Base-by-base conservation (phyloP, 2,797 vertebrate genomes). In the Menidia menidia region DNA sequence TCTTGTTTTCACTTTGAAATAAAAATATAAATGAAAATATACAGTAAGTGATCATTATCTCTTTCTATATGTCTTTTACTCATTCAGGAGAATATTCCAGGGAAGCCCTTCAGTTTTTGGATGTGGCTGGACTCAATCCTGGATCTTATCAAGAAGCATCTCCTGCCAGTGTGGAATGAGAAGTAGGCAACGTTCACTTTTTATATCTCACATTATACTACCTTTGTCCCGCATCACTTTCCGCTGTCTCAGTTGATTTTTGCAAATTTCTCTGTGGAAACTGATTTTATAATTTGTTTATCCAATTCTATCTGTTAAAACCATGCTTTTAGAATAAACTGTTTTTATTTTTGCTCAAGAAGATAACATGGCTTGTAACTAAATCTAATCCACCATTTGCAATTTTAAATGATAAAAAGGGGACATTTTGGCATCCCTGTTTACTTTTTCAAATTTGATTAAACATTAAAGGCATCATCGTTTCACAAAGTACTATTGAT, bases 51-150 rank as follows among this genome's bases (percentile, higher is more conserved):
- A 12, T 68, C 19, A 52, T 4, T 54, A 2, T 48, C 11, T 12
- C 11, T 51, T 50, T 44, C 39, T 6, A 0, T 54, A 41, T 73
- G 6, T 68, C 0, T 0, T 13, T 3, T 4, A 6, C 69, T 19
- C 39, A 64, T 66, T 10, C 19, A 99, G 97, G 97, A 99, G 83
- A 97, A 96, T 76, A 95, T 98, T 71, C 94, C 94, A 68, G 97
- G 97, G 11, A 99, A 99, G 83, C 84, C 95, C 1, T 99, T 99
- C 80, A 96, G 96, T 75, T 99, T 99, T 91, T 99, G 98, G 97
- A 92, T 95, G 73, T 99, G 98, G 98, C 87, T 99, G 52, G 97
- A 99, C 90, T 98, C 96, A 41, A 99, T 99, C 74, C 85, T 99
- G 89, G 98, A 99, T 70, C 95, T 99, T 78, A 98, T 99, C 88